phyloP scores from a whole-genome alignment of 1,140 invertebrate genomes.

The Eumaeus atala region DNA sequence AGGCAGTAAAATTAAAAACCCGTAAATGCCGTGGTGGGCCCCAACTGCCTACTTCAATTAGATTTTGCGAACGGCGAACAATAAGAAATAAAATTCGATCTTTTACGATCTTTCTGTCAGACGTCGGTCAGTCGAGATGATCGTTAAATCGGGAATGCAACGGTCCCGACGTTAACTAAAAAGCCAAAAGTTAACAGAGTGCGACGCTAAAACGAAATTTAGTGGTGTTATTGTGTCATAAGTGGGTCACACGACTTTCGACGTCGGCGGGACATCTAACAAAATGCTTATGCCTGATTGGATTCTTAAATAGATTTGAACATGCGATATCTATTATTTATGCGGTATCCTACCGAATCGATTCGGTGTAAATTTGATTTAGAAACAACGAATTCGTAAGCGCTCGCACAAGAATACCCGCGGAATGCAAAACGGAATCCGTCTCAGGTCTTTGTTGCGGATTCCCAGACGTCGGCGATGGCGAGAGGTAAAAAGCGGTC shows the following conservation, averaged over 20 bases:
- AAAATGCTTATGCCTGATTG: constrained; percentile 3
- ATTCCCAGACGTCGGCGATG: constrained; percentile 71
- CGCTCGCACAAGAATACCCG: constrained; percentile 49
- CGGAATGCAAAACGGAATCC: constrained; percentile 69
- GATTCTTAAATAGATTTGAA: constrained; percentile 26
- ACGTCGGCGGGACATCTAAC: neutral
- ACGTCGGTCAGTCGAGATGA: constrained; percentile 58
- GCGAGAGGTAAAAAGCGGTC: constrained; percentile 69
- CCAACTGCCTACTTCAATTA: constrained; percentile 59
- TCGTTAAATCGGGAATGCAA: constrained; percentile 68
- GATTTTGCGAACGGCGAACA: constrained; percentile 72
- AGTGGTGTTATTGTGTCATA: constrained; percentile 50
- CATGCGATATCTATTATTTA: constrained; percentile 28
- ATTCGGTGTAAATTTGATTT: constrained; percentile 55
- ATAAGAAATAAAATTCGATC: constrained; percentile 71
- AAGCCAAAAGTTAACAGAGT: constrained; percentile 44
- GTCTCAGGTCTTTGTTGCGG: constrained; percentile 58
- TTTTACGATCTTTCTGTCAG: constrained; percentile 66
- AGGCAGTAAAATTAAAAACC: constrained; percentile 66
- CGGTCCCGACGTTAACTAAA: constrained; percentile 43
- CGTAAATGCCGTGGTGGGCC: constrained; percentile 55
- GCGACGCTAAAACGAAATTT: constrained; percentile 41
- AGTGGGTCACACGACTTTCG: constrained; percentile 49
- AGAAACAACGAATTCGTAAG: constrained; percentile 43
- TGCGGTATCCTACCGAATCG: constrained; percentile 29